These are phyloP conservation scores for Globia sparganii DNA, from an alignment of 2,888 invertebrate species.

Conservation along the genomic window DNA sequence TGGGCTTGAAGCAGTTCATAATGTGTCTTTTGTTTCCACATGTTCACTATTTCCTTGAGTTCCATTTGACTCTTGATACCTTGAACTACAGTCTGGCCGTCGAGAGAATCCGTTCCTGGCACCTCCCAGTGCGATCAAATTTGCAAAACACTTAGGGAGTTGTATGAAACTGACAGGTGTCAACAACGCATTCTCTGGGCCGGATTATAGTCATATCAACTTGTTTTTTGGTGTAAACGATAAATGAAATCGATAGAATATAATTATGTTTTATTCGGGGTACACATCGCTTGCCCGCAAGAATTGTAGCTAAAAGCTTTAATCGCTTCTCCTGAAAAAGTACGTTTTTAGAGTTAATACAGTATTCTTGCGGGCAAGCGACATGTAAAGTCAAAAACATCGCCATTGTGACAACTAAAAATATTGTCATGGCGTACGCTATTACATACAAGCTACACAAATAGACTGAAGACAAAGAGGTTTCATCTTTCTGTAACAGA, in stretches of 20 bases:
- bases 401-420: no score
- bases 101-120: no score
- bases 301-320: no score
- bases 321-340: no score
- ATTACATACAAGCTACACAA: background rate
- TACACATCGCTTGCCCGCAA: no score
- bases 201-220: background rate
- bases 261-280: no score
- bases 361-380: no score
- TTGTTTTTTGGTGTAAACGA: background rate
- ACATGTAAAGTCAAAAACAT: background rate
- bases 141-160: no score
- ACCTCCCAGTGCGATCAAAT: no score
- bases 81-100: background rate
- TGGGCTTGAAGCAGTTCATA: conserved; percentile 96
- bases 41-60: conserved; percentile 95
- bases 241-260: background rate
- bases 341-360: no score
- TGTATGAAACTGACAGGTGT: no score
- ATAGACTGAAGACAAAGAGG: conserved; percentile 17
- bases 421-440: background rate
- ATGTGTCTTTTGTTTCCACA: conserved; percentile 98
- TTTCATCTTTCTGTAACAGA: background rate
- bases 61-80: conserved; percentile 99
- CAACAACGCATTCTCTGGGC: no score